Base-by-base conservation (phyloP, 1,140 invertebrate species). In the Dreissena polymorpha region DNA sequence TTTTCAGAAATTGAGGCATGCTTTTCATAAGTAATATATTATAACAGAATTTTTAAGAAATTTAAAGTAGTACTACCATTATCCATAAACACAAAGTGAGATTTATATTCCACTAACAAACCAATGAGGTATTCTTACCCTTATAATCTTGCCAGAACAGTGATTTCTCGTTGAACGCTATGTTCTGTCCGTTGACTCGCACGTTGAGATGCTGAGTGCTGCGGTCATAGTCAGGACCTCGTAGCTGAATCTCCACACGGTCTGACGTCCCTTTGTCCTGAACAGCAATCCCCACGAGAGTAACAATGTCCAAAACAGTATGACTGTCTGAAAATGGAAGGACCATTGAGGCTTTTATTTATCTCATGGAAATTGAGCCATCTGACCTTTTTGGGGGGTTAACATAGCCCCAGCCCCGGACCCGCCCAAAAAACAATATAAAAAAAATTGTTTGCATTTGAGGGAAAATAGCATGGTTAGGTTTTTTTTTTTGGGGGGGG, bases 121-220 rank as follows among this genome's bases (percentile, higher is more conserved):
- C 25, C 16, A 29, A 65, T 18, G n/a, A 73, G 16, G 1, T 18
- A 16, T 23, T 23, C 10, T 57, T 77, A 90, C 89, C 85, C 81
- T 72, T 78, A 69, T 88, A 91, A 27, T 90, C 87, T 65, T 89
- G 87, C 88, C 87, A 89, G 18, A 67, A 65, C 27, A 76, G 16
- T 16, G 81, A 25, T 25, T 78, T 70, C 21, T 82, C 23, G 0
- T 86, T 71, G 67, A 91, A 90, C 55, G 78, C 80, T n/a, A 85
- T 74, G 27, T 77, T 78, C n/a, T 85, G n/a, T 3, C 71, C 27
- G 29, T 88, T 86, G 0, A 91, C 86, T 0, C 84, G 27, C 8
- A 91, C 85, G 67, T 91, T 87, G 18, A 91, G 76, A 21, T 70
- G 65, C 23, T 83, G 74, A 23, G 63, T 68, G 14, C 25, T 27